Percentiles rank a stretch among this genome's conserved stretches.
phyloP scores from a whole-genome alignment of 2,888 invertebrate species.

The Archips xylosteana region DNA sequence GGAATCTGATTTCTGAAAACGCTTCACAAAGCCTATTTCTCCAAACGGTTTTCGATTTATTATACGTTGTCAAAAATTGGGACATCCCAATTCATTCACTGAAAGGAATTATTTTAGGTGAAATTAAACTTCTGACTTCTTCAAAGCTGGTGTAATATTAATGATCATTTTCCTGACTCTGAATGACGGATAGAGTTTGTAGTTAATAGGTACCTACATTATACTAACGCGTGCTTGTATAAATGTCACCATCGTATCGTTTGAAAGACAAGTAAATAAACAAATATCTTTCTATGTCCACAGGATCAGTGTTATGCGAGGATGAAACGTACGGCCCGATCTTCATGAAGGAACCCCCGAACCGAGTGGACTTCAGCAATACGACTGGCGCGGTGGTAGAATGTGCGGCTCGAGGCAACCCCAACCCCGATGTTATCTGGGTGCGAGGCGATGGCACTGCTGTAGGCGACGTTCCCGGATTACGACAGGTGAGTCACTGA shows the following conservation, averaged over 20 bases:
- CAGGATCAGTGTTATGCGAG: slow-evolving; percentile 86
- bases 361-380: slow-evolving; percentile 97
- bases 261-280: background rate
- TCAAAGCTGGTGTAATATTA: too few relatives aligned
- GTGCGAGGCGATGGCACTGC: slow-evolving; percentile 95
- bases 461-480: slow-evolving; percentile 95
- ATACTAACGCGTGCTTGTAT: too few relatives aligned
- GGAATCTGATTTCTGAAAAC: too few relatives aligned
- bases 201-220: too few relatives aligned
- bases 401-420: slow-evolving; percentile 96
- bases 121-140: too few relatives aligned
- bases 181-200: too few relatives aligned
- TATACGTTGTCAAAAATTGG: too few relatives aligned
- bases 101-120: too few relatives aligned
- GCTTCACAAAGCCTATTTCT: too few relatives aligned
- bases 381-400: slow-evolving; percentile 97
- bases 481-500: slow-evolving; percentile 88
- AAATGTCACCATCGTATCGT: background rate
- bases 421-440: slow-evolving; percentile 97
- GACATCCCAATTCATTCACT: too few relatives aligned
- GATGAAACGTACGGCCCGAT: slow-evolving; percentile 95
- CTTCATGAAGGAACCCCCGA: slow-evolving; percentile 96
- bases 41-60: too few relatives aligned
- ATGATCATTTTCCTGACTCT: too few relatives aligned
- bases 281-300: slow-evolving; percentile 42